Conservation (phyloP, 1,140 invertebrate genomes). For the Odontomachus brunneus region DNA sequence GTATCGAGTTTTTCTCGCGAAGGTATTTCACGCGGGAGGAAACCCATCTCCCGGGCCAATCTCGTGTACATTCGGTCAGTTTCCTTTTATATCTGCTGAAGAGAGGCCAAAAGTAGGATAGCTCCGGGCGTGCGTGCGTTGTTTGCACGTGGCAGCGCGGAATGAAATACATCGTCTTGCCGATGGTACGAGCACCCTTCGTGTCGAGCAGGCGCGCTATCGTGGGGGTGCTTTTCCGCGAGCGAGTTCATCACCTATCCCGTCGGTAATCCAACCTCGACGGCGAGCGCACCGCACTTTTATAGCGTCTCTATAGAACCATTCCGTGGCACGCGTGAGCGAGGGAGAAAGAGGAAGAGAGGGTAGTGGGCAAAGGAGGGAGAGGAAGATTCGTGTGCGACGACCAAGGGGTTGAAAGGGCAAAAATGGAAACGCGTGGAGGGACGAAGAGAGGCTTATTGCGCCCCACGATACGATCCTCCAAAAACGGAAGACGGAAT, state of each 20-base stretch:
- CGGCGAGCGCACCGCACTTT: not conserved
- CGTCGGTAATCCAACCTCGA: conserved; percentile 22
- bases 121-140: not conserved
- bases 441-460: conserved; percentile 1
- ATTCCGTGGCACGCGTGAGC: not conserved
- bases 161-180: not conserved
- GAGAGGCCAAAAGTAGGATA: conserved; percentile 4
- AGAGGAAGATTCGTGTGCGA: not conserved
- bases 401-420: not conserved
- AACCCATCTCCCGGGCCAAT: not conserved
- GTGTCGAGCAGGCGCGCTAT: conserved; percentile 14
- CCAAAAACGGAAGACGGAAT: not conserved
- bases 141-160: conserved; percentile 26
- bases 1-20: not conserved
- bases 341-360: not conserved
- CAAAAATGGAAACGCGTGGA: not conserved
- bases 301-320: conserved; percentile 15
- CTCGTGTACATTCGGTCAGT: conserved; percentile 1
- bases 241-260: conserved; percentile 9
- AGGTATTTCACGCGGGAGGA: conserved; percentile 1
- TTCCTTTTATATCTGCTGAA: conserved; percentile 6
- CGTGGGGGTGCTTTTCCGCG: not conserved
- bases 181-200: too few relatives aligned
- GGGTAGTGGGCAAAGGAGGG: too few relatives aligned
- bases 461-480: not conserved